These are phyloP conservation scores for Zosterops hypoxanthus DNA, from an alignment of 2,113 vertebrate genomes.

Conservation along the genomic window DNA sequence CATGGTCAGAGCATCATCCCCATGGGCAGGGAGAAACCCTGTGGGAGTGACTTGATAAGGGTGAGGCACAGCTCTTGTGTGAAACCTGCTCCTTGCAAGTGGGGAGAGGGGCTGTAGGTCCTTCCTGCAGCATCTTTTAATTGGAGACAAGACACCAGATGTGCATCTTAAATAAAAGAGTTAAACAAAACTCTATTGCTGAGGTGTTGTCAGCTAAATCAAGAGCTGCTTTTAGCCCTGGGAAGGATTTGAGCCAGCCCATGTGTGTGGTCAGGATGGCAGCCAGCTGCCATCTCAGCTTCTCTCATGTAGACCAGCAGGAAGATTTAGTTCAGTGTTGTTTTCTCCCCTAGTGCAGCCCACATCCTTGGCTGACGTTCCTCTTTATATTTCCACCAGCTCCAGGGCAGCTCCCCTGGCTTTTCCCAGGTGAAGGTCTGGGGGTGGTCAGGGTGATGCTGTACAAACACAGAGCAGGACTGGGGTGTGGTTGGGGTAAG, in stretches of 20 bases:
- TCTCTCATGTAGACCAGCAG: background rate
- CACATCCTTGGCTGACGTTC: background rate
- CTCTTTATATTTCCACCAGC: background rate
- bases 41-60: accelerated
- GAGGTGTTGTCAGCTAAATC: background rate
- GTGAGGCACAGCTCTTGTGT: background rate
- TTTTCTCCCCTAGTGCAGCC: background rate
- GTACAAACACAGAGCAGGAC: background rate
- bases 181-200: background rate
- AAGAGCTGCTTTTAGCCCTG: background rate
- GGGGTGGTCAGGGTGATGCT: background rate
- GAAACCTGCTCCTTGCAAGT: background rate
- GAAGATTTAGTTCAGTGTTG: background rate
- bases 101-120: background rate
- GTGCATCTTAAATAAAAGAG: background rate
- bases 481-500: background rate
- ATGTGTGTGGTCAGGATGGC: background rate
- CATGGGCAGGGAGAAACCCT: accelerated
- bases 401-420: background rate
- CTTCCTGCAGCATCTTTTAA: background rate
- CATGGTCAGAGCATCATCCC: background rate
- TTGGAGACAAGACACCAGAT: background rate
- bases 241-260: background rate
- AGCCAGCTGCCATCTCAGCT: background rate
- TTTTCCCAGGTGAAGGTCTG: background rate